A percentile compares a stretch with the other conserved stretches of the same genome.
Conservation (phyloP, 1,140 invertebrate species). For the Drosophila sechellia region DNA sequence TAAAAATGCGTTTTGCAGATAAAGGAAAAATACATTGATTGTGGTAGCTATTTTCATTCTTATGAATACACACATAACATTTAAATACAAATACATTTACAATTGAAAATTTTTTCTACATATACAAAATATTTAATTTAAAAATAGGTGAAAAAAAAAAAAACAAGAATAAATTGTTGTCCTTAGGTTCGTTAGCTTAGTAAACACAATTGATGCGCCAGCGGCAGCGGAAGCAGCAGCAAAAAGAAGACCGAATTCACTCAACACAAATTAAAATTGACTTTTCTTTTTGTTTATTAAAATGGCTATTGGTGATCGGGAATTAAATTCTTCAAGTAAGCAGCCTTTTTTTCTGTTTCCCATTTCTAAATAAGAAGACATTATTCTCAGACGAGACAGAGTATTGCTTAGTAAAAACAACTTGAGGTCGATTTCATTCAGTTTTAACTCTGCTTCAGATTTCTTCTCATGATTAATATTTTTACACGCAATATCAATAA, state of each 20-base stretch:
- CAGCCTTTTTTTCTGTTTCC: constrained; percentile 7
- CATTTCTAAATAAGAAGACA: constrained; percentile 8
- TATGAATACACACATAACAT: constrained; percentile 79
- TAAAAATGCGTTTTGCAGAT: constrained; percentile 26
- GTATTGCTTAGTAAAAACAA: constrained; percentile 2
- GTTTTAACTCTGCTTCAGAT: constrained; percentile 1
- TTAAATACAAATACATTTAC: constrained; percentile 82
- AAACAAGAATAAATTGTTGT: constrained; percentile 39
- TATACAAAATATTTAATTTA: constrained; percentile 38
- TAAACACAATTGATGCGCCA: constrained; percentile 31
- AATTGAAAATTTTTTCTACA: constrained; percentile 78
- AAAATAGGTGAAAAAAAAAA: constrained; percentile 19
- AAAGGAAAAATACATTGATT: constrained; percentile 83
- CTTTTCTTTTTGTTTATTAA: neutral
- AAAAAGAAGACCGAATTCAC: constrained; percentile 5
- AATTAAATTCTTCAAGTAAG: constrained; percentile 11
- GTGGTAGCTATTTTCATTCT: constrained; percentile 75
- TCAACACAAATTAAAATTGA: neutral
- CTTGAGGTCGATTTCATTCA: constrained; percentile 5
- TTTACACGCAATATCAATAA: constrained; percentile 16
- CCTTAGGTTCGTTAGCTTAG: constrained; percentile 60
- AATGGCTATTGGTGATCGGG: constrained; percentile 8
- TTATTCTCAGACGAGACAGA: constrained; percentile 2
- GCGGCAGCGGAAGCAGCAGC: constrained; percentile 7
- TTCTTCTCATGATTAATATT: constrained; percentile 1